phyloP scores from a whole-genome alignment of 1,140 invertebrate genomes.

The Brachionus plicatilis region DNA sequence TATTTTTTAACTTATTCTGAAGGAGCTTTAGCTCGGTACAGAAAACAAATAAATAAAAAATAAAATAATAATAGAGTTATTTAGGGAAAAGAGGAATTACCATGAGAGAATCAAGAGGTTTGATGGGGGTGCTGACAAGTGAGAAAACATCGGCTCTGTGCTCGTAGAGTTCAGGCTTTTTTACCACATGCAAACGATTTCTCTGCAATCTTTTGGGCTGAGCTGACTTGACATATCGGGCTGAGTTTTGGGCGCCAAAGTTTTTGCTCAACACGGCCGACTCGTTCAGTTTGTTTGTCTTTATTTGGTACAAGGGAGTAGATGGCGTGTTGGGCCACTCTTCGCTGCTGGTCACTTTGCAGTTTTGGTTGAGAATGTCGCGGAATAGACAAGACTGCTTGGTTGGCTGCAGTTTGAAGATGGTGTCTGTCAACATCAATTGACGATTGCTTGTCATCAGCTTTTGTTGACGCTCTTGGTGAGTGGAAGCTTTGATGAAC shows the following conservation, averaged over 20 bases:
- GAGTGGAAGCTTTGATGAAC: slow-evolving; percentile 18
- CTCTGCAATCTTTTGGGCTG: slow-evolving; percentile 35
- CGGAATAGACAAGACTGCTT: background rate
- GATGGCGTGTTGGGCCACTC: background rate
- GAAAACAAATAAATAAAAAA: too few species aligned
- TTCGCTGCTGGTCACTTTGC: background rate
- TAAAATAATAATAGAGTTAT: too few species aligned
- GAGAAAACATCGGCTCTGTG: background rate
- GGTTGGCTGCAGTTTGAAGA: slow-evolving; percentile 11
- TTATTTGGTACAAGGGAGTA: slow-evolving; percentile 17
- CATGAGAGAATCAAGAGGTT: background rate
- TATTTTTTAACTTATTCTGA: too few species aligned
- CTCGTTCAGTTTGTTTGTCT: background rate
- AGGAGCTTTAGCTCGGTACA: too few species aligned
- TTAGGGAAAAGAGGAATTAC: background rate
- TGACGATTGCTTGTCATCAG: background rate
- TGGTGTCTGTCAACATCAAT: background rate
- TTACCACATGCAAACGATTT: background rate
- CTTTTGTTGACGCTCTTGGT: slow-evolving; percentile 32
- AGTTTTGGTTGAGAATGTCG: background rate
- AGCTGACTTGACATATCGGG: slow-evolving; percentile 8
- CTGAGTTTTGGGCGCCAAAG: background rate
- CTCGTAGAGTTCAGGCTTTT: background rate
- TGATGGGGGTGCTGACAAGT: background rate
- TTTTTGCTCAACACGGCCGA: background rate